Evolutionary conservation across 1,140 invertebrate species (phyloP).

Genomic region (Drosophila kepulauana): DNA sequence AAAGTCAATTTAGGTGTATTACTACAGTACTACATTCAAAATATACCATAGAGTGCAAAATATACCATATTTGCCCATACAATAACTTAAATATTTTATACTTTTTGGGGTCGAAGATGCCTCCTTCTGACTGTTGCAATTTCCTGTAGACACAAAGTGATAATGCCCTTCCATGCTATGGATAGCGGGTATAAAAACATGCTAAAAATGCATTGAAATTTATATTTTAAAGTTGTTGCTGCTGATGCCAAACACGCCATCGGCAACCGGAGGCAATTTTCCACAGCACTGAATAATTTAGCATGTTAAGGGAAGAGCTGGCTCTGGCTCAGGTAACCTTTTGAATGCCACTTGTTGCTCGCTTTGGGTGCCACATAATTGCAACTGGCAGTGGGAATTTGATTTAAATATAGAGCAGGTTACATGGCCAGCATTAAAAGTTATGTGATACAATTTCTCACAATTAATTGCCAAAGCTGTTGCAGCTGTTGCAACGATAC

Average conservation of each 20-base stretch:
- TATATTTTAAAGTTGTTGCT: conserved; percentile 20
- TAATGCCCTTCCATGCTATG: too few species aligned
- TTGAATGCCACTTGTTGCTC: conserved; percentile 65
- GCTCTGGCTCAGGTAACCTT: conserved; percentile 17
- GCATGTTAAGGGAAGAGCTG: background rate
- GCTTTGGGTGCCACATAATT: conserved; percentile 54
- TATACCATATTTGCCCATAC: too few species aligned
- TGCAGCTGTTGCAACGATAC: conserved; percentile 9
- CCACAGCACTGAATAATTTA: conserved; percentile 52
- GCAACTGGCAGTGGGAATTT: conserved; percentile 63
- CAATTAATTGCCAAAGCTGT: conserved; percentile 13
- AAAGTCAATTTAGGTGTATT: too few species aligned
- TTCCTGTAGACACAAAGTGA: too few species aligned
- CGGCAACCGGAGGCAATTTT: conserved; percentile 76
- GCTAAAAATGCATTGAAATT: conserved; percentile 63
- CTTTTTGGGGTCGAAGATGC: too few species aligned
- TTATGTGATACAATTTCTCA: conserved; percentile 64
- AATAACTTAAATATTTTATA: too few species aligned
- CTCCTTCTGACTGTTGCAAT: too few species aligned
- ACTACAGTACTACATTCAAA: too few species aligned
- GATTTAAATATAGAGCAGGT: conserved; percentile 62
- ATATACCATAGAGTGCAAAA: too few species aligned
- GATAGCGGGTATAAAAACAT: conserved; percentile 25
- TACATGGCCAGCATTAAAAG: conserved; percentile 45
- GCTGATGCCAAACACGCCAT: conserved; percentile 19